Conservation (phyloP, 2,888 invertebrate species). For the Rhodophaea formosa region DNA sequence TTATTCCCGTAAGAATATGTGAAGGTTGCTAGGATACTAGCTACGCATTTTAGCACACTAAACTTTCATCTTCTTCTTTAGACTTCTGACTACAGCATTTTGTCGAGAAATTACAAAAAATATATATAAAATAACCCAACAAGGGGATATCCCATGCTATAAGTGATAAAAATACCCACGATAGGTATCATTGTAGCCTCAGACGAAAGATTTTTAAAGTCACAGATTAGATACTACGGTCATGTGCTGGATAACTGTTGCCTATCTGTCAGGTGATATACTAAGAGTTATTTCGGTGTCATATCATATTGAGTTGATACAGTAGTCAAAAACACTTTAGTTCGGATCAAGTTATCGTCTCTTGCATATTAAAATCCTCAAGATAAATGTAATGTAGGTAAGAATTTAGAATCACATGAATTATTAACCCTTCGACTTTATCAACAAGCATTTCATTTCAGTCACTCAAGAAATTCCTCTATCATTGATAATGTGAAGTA, state of each 20-base stretch:
- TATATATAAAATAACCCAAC: too few species aligned
- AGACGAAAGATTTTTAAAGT: conserved; percentile 27
- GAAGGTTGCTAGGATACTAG: too few species aligned
- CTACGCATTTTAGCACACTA: too few species aligned
- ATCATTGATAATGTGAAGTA: conserved; percentile 16
- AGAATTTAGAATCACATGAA: not conserved
- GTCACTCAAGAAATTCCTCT: conserved; percentile 15
- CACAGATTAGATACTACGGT: conserved; percentile 34
- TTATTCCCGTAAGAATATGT: too few species aligned
- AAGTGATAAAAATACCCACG: not conserved
- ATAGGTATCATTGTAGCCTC: conserved; percentile 5
- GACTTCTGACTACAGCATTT: too few species aligned
- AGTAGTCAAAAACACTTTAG: not conserved
- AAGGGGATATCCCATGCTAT: not conserved
- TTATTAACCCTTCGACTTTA: conserved; percentile 8
- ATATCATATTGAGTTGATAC: not conserved
- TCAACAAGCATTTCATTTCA: conserved; percentile 5
- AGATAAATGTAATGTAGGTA: not conserved
- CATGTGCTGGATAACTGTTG: conserved; percentile 23
- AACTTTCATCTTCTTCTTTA: too few species aligned
- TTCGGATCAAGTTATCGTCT: not conserved
- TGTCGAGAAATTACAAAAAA: not conserved
- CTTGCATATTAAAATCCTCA: not conserved
- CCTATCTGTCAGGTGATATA: conserved; percentile 26
- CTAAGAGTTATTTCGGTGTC: conserved; percentile 2